phyloP scores from a whole-genome alignment of 2,113 vertebrate genomes.

The Dromiciops gliroides region DNA sequence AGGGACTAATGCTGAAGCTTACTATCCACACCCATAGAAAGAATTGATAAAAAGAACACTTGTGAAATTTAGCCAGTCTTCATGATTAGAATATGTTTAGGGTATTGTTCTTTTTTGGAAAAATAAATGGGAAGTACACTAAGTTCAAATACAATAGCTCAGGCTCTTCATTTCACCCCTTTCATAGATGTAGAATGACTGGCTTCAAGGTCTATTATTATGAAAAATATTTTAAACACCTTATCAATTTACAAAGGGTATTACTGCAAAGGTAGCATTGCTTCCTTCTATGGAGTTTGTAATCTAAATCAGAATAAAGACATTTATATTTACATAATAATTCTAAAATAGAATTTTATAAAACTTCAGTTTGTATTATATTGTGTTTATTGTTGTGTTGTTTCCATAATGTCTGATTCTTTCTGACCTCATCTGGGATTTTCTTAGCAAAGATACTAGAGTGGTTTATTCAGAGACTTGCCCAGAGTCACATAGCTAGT shows the following conservation, averaged over 20 bases:
- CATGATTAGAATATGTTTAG: conserved; percentile 43
- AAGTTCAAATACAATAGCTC: conserved; percentile 26
- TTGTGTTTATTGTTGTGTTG: background rate
- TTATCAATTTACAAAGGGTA: conserved; percentile 15
- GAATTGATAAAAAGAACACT: no score
- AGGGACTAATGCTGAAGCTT: no score
- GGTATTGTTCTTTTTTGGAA: background rate
- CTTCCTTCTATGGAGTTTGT: background rate
- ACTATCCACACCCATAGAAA: no score
- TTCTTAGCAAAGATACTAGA: no score
- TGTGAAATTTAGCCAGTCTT: background rate
- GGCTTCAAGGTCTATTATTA: conserved; percentile 24
- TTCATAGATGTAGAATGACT: background rate
- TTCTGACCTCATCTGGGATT: no score
- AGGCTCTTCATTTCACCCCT: conserved; percentile 38
- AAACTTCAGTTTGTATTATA: background rate
- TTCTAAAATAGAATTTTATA: conserved; percentile 10
- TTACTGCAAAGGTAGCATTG: background rate
- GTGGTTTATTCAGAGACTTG: no score
- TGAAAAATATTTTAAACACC: background rate
- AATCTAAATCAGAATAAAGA: background rate
- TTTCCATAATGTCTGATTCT: no score
- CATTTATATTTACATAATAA: background rate
- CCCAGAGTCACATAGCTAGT: no score
- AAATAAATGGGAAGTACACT: conserved; percentile 41